Conservation (phyloP, 2,797 vertebrate genomes). For the Echeneis naucrates region DNA sequence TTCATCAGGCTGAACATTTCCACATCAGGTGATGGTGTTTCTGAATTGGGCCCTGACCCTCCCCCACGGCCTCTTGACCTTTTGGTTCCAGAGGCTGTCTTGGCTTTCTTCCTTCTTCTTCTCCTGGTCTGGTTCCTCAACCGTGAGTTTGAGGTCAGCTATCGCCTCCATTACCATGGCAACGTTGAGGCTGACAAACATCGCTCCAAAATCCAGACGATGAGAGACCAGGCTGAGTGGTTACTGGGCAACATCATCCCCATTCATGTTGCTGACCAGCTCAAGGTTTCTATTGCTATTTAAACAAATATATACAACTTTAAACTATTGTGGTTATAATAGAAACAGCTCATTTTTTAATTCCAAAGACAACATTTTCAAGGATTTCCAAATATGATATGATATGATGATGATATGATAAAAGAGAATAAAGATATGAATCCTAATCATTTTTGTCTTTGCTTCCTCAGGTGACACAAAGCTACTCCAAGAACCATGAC, state of each 20-base stretch:
- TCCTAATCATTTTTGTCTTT: not conserved
- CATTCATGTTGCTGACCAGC: conserved; percentile 96
- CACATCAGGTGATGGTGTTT: conserved; percentile 20
- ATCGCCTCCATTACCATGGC: conserved; percentile 98
- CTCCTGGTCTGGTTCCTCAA: conserved; percentile 98
- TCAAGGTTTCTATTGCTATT: conserved; percentile 85
- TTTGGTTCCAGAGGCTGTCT: conserved; percentile 88
- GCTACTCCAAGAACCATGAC: conserved; percentile 98
- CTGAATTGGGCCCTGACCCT: conserved; percentile 14
- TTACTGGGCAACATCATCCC: conserved; percentile 97
- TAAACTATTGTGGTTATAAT: not conserved
- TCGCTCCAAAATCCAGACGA: conserved; percentile 96
- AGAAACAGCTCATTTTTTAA: not conserved
- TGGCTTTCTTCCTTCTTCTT: conserved; percentile 93
- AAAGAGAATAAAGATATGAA: not conserved
- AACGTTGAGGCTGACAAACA: conserved; percentile 96
- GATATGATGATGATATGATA: too few relatives aligned
- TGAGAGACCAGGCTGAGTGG: conserved; percentile 98
- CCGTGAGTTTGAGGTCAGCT: conserved; percentile 97
- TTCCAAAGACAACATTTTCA: not conserved
- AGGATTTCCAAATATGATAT: too few relatives aligned
- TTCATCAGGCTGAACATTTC: conserved; percentile 65
- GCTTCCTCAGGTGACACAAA: conserved; percentile 89
- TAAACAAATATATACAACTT: conserved; percentile 10
- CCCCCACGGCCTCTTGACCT: conserved; percentile 77